A percentile compares a stretch with the other conserved stretches of the same genome.
Evolutionary conservation across 2,888 invertebrate genomes (phyloP).

Genomic region (Cenopis cana): DNA sequence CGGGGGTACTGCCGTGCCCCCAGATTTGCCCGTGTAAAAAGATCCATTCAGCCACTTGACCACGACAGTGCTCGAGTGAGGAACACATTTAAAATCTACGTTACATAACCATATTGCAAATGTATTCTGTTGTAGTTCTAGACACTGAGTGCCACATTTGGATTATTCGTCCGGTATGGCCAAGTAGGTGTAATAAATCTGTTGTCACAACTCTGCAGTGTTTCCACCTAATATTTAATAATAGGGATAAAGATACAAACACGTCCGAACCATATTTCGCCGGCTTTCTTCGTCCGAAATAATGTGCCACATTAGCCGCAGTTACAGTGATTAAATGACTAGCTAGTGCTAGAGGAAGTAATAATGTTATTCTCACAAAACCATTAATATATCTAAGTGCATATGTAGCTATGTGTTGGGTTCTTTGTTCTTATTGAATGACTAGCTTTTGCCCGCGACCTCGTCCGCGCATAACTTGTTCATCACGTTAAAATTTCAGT

Average conservation of each 20-base stretch:
- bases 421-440: neutral
- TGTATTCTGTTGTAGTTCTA: neutral
- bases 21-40: too few species aligned
- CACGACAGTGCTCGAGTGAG: too few species aligned
- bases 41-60: too few species aligned
- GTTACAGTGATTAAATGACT: constrained; percentile 82
- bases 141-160: neutral
- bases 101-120: neutral
- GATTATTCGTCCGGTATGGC: neutral
- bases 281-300: constrained; percentile 75
- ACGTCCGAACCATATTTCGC: constrained; percentile 72
- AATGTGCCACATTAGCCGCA: constrained; percentile 79
- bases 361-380: constrained; percentile 64
- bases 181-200: constrained; percentile 25
- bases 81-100: too few species aligned
- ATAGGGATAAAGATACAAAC: constrained; percentile 54
- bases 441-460: neutral
- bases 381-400: constrained; percentile 53
- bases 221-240: constrained; percentile 66
- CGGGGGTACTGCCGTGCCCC: too few species aligned
- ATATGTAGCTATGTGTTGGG: constrained; percentile 15
- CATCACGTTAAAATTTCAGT: too few species aligned
- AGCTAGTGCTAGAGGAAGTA: constrained; percentile 67
- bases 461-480: too few species aligned
- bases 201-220: constrained; percentile 30